phyloP scores from a whole-genome alignment of 2,113 vertebrate species.

The Tachycineta bicolor region DNA sequence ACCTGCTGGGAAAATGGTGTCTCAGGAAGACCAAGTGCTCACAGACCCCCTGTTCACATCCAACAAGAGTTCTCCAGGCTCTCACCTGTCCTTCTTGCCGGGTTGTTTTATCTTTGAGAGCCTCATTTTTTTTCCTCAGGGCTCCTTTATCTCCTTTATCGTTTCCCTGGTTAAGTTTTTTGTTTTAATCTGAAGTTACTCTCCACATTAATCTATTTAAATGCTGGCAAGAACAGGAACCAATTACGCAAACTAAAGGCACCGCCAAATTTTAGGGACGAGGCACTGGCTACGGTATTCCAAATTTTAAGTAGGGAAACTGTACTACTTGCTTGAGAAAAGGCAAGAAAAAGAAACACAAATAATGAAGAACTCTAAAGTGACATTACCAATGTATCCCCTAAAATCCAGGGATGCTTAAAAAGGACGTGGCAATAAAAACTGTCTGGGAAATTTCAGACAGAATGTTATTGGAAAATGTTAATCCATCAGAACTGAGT shows the following conservation, averaged over 20 bases:
- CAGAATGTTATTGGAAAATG: slow-evolving; percentile 20
- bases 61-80: not conserved
- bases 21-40: not conserved
- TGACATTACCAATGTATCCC: not conserved
- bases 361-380: not conserved
- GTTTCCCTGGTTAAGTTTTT: not conserved
- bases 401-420: not conserved
- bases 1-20: not conserved
- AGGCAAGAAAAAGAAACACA: not conserved
- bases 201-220: not conserved
- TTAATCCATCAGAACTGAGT: not conserved
- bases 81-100: not conserved
- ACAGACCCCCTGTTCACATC: fast-evolving
- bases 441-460: not conserved
- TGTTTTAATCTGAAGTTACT: not conserved
- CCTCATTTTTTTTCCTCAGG: not conserved
- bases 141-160: not conserved
- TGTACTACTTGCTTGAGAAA: not conserved
- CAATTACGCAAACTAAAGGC: not conserved
- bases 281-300: not conserved
- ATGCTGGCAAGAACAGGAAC: not conserved
- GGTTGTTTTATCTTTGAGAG: fast-evolving
- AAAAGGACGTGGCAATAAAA: slow-evolving; percentile 9
- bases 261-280: not conserved
- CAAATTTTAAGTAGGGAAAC: not conserved